These are phyloP conservation scores for Rhagium mordax DNA, from an alignment of 2,888 invertebrate genomes.

Conservation along the genomic window DNA sequence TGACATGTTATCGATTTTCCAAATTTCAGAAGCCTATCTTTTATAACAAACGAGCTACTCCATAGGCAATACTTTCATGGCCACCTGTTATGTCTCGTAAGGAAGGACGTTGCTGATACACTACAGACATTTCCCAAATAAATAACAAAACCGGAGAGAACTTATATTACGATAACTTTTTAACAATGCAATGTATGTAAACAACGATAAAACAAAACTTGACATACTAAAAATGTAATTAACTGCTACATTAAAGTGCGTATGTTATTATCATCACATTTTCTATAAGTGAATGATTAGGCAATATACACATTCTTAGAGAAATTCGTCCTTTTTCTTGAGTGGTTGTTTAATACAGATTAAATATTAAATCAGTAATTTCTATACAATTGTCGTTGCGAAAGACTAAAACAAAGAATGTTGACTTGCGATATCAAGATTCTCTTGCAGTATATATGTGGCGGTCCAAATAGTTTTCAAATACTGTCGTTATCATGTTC, in stretches of 20 bases:
- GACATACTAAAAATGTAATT: neutral
- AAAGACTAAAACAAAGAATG: constrained; percentile 19
- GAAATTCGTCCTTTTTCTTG: constrained; percentile 4
- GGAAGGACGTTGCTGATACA: too few relatives aligned
- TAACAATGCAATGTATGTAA: neutral
- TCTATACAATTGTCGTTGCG: constrained; percentile 17
- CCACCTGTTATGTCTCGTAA: too few relatives aligned
- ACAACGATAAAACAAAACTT: neutral
- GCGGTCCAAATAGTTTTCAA: neutral
- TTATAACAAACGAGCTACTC: too few relatives aligned
- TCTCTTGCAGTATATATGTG: constrained; percentile 9
- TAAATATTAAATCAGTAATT: constrained; percentile 20
- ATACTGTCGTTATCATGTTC: constrained; percentile 16
- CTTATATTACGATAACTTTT: neutral
- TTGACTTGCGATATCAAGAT: constrained; percentile 20
- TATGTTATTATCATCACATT: neutral
- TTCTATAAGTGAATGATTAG: neutral
- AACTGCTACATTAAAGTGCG: neutral
- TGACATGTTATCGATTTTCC: too few relatives aligned
- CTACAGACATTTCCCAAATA: too few relatives aligned
- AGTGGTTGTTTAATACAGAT: neutral
- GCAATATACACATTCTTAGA: neutral
- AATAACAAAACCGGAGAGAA: too few relatives aligned
- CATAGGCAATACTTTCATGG: too few relatives aligned
- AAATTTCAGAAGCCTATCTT: too few relatives aligned